Evolutionary conservation across 2,888 invertebrate genomes (phyloP).

Genomic region (Amiota mariae): DNA sequence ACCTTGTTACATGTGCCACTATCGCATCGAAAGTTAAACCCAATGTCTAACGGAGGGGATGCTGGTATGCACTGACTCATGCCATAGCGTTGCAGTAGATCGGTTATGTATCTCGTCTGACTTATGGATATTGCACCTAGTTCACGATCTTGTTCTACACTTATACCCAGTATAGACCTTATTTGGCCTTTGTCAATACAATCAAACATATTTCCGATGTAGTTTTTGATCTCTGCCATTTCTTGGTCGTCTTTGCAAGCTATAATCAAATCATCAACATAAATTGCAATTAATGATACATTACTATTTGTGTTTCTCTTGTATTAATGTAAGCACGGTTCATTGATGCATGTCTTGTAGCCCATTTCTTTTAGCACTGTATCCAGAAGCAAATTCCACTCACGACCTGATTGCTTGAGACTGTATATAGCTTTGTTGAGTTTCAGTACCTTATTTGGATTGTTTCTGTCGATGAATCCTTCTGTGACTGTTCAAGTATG

Average conservation of each 20-base stretch:
- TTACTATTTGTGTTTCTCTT: too few species aligned
- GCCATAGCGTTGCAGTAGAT: too few species aligned
- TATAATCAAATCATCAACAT: background rate
- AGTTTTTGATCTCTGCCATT: background rate
- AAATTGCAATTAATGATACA: too few species aligned
- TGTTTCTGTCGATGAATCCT: background rate
- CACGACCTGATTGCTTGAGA: background rate
- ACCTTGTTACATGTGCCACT: too few species aligned
- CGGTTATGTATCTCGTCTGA: too few species aligned
- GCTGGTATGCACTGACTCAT: too few species aligned
- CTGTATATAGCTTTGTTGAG: background rate
- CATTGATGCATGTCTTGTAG: too few species aligned
- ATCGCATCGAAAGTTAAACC: too few species aligned
- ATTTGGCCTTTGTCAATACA: constrained; percentile 24
- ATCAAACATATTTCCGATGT: background rate
- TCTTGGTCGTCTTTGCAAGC: background rate
- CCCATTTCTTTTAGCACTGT: too few species aligned
- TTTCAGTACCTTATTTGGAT: background rate
- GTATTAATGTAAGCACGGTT: too few species aligned
- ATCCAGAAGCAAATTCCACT: background rate
- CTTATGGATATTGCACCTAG: background rate
- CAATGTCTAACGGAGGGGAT: too few species aligned
- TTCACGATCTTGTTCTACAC: background rate
- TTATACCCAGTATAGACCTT: background rate
- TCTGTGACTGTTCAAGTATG: background rate